A percentile compares a stretch with the other conserved stretches of the same genome.
Conservation (phyloP, 1,140 invertebrate species). For the Ericerus pela region DNA sequence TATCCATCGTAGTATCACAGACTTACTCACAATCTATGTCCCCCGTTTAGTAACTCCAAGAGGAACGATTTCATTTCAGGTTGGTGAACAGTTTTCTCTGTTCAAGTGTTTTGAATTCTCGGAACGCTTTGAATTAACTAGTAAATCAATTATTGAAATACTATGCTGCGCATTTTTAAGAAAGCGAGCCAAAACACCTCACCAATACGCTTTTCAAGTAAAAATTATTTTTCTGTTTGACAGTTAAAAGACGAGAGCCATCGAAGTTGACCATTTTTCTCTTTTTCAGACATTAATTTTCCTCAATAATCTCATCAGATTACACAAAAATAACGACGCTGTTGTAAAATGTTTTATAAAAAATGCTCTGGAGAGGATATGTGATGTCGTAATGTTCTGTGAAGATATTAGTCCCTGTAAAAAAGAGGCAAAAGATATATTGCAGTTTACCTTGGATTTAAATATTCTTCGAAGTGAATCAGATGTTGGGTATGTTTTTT, state of each 20-base stretch:
- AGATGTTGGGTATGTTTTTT: not conserved
- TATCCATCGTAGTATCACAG: slow-evolving; percentile 14
- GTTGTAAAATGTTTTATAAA: not conserved
- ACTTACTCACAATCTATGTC: slow-evolving; percentile 16
- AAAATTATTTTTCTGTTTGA: no score
- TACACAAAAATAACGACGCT: not conserved
- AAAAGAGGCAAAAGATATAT: slow-evolving; percentile 3
- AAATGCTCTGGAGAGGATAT: slow-evolving; percentile 7
- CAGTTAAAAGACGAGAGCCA: no score
- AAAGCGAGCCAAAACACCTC: slow-evolving; percentile 14
- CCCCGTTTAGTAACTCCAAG: slow-evolving; percentile 13
- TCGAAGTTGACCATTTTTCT: no score
- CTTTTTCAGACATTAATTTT: slow-evolving; percentile 14
- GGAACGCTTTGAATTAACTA: not conserved
- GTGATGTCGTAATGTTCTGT: slow-evolving; percentile 14
- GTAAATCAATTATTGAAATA: slow-evolving; percentile 8
- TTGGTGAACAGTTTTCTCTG: not conserved
- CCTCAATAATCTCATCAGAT: not conserved
- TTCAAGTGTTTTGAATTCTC: not conserved
- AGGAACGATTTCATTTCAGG: not conserved
- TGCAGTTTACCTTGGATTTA: slow-evolving; percentile 5
- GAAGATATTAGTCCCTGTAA: slow-evolving; percentile 3
- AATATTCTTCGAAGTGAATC: slow-evolving; percentile 1
- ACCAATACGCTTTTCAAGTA: slow-evolving; percentile 11
- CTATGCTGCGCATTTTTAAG: slow-evolving; percentile 12